A percentile compares a stretch with the other conserved stretches of the same genome.
phyloP scores from a whole-genome alignment of 2,797 vertebrate species.

The Chlorospingus semifuscus region DNA sequence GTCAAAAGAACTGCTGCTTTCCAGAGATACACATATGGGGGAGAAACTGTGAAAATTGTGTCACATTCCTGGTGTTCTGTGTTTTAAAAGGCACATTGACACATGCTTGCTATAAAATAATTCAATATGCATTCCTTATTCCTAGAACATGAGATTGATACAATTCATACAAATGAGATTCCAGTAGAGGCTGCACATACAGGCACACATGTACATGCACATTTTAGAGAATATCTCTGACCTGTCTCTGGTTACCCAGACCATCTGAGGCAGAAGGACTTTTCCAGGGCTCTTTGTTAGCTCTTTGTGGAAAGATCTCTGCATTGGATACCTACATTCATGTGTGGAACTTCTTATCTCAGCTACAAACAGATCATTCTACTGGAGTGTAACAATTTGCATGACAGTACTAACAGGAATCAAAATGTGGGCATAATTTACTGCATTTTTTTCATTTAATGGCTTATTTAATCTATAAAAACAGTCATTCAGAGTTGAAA shows the following conservation, averaged over 20 bases:
- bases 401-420: neutral
- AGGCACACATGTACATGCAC: neutral
- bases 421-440: neutral
- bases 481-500: neutral
- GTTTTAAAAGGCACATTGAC: neutral
- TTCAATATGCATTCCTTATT: neutral
- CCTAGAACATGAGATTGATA: neutral
- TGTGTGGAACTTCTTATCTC: neutral
- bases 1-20: neutral
- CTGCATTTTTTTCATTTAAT: neutral
- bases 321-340: neutral
- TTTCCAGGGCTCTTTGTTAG: neutral
- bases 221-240: neutral
- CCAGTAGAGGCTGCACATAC: neutral
- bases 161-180: neutral
- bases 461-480: neutral
- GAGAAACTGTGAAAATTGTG: neutral
- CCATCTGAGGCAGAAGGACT: neutral
- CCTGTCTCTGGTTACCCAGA: neutral
- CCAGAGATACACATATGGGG: rapidly evolving
- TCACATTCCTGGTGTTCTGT: neutral
- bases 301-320: neutral
- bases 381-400: neutral
- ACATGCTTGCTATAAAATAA: neutral
- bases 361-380: neutral